Evolutionary conservation across 2,888 invertebrate genomes (phyloP), one percentile per base, ranked within the genome.

Genomic region (Agrochola litura): DNA sequence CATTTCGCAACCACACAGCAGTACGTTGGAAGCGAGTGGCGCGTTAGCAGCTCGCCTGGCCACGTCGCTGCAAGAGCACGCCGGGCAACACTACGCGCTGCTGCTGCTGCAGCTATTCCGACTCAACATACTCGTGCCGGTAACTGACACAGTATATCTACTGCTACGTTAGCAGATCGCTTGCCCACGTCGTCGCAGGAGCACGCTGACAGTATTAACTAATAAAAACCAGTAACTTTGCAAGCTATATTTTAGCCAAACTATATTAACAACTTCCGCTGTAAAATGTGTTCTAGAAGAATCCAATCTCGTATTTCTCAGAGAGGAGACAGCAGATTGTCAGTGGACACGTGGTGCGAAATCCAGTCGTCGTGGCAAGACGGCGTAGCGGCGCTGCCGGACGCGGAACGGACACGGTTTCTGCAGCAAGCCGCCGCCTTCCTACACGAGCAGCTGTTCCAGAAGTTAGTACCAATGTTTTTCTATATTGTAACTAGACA

Each of bases 291-390:
- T 73, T 25, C 6, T 41, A 43, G 37, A 56, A 56, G 8, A 43
- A 9, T 46, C 14, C 14, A 37, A 41, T 25, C 19, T 19, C n/a
- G n/a, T 58, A 9, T 56, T 46, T 25, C 22, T 2, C 67, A 92
- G 93, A 88, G 91, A 80, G 87, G 96, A 88, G 86, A 89, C 89
- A 30, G 76, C 5, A 75, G 83, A 0, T 80, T 97, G 74, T 92
- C 95, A 1, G 81, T 93, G 77, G 97, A 97, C 82, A 97, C 97
- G 19, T 92, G 97, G 86, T 95, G 96, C 95, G 97, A 97, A 92
- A 93, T 97, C 60, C 97, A 96, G 37, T 96, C 97, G 25, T 96
- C 97, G 61, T 97, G 97, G 97, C 97, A 97, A 89, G 97, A 97
- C 91, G 92, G 88, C 19, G 75, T 82, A 68, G 73, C 72, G 30